Evolutionary conservation across 2,113 vertebrate genomes (phyloP).

Genomic region (Nettapus auritus): DNA sequence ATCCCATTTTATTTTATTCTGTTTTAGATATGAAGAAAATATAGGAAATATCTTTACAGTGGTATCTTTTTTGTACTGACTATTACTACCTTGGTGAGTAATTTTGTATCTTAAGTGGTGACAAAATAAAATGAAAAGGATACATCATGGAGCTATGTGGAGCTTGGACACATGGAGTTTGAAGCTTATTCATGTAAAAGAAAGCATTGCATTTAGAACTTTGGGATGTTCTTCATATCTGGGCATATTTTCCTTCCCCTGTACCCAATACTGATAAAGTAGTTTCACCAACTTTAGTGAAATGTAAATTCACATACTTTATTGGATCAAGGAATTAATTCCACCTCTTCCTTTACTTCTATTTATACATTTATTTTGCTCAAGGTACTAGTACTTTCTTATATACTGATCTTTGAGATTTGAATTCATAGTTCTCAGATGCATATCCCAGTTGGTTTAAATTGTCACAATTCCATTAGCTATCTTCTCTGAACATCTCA

Average conservation of each 20-base stretch:
- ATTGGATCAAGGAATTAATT: background rate
- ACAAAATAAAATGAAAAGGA: background rate
- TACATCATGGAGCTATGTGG: background rate
- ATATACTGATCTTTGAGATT: background rate
- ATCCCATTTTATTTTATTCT: background rate
- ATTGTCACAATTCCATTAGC: conserved; percentile 15
- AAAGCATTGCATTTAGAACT: background rate
- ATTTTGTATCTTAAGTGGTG: background rate
- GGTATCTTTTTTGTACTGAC: background rate
- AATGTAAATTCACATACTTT: background rate
- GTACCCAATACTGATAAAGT: background rate
- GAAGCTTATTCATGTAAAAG: background rate
- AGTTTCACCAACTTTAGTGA: background rate
- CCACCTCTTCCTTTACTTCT: background rate
- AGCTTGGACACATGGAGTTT: background rate
- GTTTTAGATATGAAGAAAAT: background rate
- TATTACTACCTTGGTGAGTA: background rate
- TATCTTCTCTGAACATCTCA: conserved; percentile 14
- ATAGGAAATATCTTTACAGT: background rate
- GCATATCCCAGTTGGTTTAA: background rate
- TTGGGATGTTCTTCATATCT: background rate
- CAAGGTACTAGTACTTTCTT: background rate
- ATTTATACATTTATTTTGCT: background rate
- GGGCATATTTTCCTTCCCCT: background rate
- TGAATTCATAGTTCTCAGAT: background rate